Evolutionary conservation across 2,797 vertebrate genomes (phyloP).

Genomic region (Tinamus major): DNA sequence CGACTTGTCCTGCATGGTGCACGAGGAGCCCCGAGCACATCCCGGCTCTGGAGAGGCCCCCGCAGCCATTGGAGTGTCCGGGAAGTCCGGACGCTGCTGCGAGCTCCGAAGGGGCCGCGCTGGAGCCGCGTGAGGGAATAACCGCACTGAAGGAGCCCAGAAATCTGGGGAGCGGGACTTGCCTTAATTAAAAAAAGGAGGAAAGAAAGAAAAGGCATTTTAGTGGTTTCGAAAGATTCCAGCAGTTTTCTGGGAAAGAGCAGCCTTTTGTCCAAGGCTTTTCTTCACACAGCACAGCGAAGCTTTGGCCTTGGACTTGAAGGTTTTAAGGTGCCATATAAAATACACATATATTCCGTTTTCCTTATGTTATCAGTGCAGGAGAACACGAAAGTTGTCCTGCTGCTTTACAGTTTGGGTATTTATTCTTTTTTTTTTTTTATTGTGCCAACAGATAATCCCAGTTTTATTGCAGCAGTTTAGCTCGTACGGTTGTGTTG

Average conservation of each 20-base stretch:
- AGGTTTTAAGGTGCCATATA: background rate
- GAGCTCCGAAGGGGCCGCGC: background rate
- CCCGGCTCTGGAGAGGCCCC: background rate
- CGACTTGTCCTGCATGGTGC: accelerated
- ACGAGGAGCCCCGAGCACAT: background rate
- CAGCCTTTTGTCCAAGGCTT: conserved; percentile 6
- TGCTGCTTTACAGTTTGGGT: background rate
- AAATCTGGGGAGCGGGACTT: conserved; percentile 23
- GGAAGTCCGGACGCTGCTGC: accelerated
- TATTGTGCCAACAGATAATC: conserved; percentile 14
- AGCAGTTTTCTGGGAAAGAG: background rate
- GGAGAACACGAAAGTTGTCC: background rate
- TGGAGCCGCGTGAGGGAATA: background rate
- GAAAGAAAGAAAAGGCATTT: background rate
- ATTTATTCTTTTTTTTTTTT: conserved; percentile 11
- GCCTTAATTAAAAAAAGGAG: too few relatives aligned
- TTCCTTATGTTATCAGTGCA: background rate
- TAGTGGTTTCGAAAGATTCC: conserved; percentile 41
- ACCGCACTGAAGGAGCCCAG: conserved; percentile 12
- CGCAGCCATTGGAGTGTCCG: too few relatives aligned
- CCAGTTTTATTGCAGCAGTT: background rate
- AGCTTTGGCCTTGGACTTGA: conserved; percentile 20
- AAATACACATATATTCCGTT: too few relatives aligned
- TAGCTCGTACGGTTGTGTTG: background rate
- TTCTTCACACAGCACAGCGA: accelerated